Base-by-base conservation (phyloP, 1,140 invertebrate genomes). In the Ephestia elutella region DNA sequence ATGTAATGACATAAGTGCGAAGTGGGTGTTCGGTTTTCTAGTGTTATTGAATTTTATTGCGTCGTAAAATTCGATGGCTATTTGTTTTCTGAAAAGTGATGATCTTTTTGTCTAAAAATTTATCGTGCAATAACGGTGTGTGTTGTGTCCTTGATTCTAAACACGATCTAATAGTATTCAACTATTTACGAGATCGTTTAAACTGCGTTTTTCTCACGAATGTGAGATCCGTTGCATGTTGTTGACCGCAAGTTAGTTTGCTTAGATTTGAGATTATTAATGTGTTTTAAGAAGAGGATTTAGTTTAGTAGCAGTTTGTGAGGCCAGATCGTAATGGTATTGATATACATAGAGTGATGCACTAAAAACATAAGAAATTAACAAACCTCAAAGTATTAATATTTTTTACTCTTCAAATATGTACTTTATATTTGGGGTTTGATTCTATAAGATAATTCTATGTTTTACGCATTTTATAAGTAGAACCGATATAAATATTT, bases 71-170 rank as follows among this genome's bases (percentile, higher is more conserved):
- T 53, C 13, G 21, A 21, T 13, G 8, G 50, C 10, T 53, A 53
- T 53, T 53, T 53, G 19, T 53, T 53, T 53, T 21, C 9, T 13
- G 19, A 53, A 53, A 53, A 55, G 30, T 58, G 56, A 53, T 61
- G 19, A 35, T 56, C 17, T 17, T 53, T 51, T 59, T 48, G 56
- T 55, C 28, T 59, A 49, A 65, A 64, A 63, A n/a, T n/a, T 49
- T 62, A 11, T 57, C 62, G 62, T 68, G 67, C 63, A 38, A 61
- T 64, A 66, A 32, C 44, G 51, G 53, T 68, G 62, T 64, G 55
- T 64, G 61, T 51, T 60, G 35, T 64, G 53, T 68, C 75, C 68
- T 78, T 75, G 75, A 57, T 62, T 60, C 57, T 66, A 60, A 65
- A 59, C 67, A 56, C 63, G 65, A 78, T 71, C 62, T 66, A 73